phyloP scores from a whole-genome alignment of 2,888 invertebrate species.

The Criorhina ranunculi region DNA sequence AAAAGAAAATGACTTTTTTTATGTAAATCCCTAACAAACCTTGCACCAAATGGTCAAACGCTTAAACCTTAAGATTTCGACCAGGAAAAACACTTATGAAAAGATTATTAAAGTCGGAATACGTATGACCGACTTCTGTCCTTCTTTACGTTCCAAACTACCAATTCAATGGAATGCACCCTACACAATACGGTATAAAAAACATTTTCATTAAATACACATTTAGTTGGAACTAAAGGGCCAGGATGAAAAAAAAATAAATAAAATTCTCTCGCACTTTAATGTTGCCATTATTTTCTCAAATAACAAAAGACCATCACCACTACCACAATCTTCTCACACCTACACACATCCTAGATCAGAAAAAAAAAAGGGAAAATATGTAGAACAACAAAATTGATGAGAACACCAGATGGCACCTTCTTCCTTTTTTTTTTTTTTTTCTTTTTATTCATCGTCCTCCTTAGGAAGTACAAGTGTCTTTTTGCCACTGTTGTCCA shows the following conservation, averaged over 20 bases:
- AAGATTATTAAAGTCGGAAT: no score
- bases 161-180: no score
- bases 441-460: slow-evolving; percentile 18
- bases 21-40: no score
- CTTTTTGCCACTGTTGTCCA: slow-evolving; percentile 31
- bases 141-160: no score
- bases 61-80: no score
- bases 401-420: slow-evolving; percentile 68
- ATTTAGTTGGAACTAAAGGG: slow-evolving; percentile 21
- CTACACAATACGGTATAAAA: neutral
- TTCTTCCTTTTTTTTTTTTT: slow-evolving; percentile 28
- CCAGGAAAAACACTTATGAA: no score
- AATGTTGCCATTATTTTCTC: slow-evolving; percentile 57
- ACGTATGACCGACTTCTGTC: no score
- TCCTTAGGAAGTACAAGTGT: slow-evolving; percentile 45
- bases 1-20: no score
- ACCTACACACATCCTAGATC: slow-evolving; percentile 25
- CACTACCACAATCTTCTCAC: neutral
- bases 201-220: slow-evolving; percentile 56
- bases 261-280: slow-evolving; percentile 46
- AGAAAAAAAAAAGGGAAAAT: slow-evolving; percentile 27
- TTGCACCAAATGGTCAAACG: no score
- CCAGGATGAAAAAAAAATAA: slow-evolving; percentile 26
- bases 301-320: slow-evolving; percentile 50
- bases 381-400: slow-evolving; percentile 68